Evolutionary conservation across 2,888 invertebrate species (phyloP).

Genomic region (Aquatica leii): DNA sequence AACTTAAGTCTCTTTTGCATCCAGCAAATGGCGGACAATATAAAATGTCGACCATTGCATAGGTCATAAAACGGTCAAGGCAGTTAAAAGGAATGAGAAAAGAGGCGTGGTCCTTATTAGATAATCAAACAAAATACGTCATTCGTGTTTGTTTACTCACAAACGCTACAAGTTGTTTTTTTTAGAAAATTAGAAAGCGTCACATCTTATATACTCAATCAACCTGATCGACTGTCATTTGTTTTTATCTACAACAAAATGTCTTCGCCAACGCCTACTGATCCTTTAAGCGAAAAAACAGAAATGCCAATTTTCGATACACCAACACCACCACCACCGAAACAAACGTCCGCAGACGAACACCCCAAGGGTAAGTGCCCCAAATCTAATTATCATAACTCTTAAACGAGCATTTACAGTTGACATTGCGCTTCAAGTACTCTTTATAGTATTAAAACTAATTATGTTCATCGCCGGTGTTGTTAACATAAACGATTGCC

Average conservation of each 20-base stretch:
- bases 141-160: constrained; percentile 3
- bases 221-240: no score
- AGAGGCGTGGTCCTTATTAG: constrained; percentile 2
- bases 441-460: background rate
- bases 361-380: background rate
- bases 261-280: background rate
- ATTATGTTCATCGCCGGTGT: constrained; percentile 3
- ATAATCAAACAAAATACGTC: constrained; percentile 10
- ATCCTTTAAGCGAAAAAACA: constrained; percentile 2
- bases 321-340: background rate
- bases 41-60: no score
- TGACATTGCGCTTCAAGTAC: background rate
- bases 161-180: background rate
- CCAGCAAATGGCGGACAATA: no score
- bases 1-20: no score
- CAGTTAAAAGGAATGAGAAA: constrained; percentile 2
- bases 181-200: background rate
- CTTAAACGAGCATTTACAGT: background rate
- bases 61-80: no score
- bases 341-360: background rate
- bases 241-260: background rate
- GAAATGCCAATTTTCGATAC: background rate
- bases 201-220: no score
- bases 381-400: background rate
- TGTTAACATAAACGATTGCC: constrained; percentile 2